A percentile compares a stretch with the other conserved stretches of the same genome.
Evolutionary conservation across 2,797 vertebrate genomes (phyloP).

Genomic region (Kryptopterus vitreolus): DNA sequence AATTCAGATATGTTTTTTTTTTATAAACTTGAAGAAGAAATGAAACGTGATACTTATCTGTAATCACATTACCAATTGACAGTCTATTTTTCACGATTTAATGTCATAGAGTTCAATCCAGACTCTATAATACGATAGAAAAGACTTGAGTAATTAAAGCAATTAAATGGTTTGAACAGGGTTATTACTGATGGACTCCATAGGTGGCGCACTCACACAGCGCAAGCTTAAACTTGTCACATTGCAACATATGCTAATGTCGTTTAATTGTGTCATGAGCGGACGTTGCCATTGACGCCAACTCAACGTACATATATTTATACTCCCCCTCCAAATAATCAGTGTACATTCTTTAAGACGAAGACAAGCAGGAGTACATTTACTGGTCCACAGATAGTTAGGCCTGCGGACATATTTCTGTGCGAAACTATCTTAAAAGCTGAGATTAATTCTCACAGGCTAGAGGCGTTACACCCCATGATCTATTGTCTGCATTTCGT

Average conservation of each 20-base stretch:
- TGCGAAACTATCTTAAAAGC: not conserved
- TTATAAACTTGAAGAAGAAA: not conserved
- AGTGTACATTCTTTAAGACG: not conserved
- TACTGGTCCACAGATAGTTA: not conserved
- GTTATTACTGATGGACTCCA: not conserved
- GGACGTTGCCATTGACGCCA: not conserved
- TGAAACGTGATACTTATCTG: not conserved
- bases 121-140: not conserved
- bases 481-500: not conserved
- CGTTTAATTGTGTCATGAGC: conserved; percentile 12
- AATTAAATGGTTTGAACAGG: conserved; percentile 9
- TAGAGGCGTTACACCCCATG: not conserved
- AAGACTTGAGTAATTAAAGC: not conserved
- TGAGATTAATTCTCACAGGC: not conserved
- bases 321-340: not conserved
- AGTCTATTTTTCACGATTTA: no score
- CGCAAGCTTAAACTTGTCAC: conserved; percentile 18
- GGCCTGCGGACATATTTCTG: not conserved
- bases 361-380: not conserved
- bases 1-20: not conserved
- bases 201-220: conserved; percentile 49
- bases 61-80: not conserved
- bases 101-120: no score
- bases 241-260: conserved; percentile 32
- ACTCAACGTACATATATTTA: not conserved